Evolutionary conservation across 2,113 vertebrate species (phyloP).

Genomic region (Lutjanus erythropterus): DNA sequence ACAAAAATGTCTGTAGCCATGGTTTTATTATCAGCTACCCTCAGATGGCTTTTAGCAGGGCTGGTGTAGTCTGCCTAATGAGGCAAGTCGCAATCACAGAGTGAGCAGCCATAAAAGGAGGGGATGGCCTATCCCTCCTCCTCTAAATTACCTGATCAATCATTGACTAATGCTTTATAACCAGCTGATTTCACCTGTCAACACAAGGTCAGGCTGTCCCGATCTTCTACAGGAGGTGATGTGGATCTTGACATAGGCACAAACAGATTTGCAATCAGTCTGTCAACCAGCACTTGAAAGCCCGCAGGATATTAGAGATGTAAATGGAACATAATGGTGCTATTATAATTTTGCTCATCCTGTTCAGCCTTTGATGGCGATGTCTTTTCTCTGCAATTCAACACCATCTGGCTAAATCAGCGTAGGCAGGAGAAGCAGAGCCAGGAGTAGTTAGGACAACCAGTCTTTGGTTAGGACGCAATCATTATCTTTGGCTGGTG

Average conservation of each 20-base stretch:
- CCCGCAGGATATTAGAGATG: slow-evolving; percentile 63
- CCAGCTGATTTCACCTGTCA: slow-evolving; percentile 48
- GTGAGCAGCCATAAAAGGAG: slow-evolving; percentile 52
- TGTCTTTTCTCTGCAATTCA: slow-evolving; percentile 57
- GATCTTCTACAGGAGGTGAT: slow-evolving; percentile 19
- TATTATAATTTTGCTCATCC: slow-evolving; percentile 65
- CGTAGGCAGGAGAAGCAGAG: slow-evolving; percentile 34
- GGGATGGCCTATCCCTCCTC: slow-evolving; percentile 36
- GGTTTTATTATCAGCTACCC: slow-evolving; percentile 48
- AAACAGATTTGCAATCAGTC: slow-evolving; percentile 50
- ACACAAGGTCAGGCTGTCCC: slow-evolving; percentile 55
- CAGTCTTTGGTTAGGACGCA: slow-evolving; percentile 58
- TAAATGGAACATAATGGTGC: slow-evolving; percentile 71
- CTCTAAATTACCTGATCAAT: slow-evolving; percentile 61
- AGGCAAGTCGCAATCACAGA: slow-evolving; percentile 62
- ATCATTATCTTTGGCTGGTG: slow-evolving; percentile 65
- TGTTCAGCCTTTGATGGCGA: slow-evolving; percentile 59
- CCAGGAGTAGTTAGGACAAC: slow-evolving; percentile 52
- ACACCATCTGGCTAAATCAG: slow-evolving; percentile 73
- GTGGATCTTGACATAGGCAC: slow-evolving; percentile 2
- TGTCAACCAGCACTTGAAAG: slow-evolving; percentile 51
- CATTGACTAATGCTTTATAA: slow-evolving; percentile 52
- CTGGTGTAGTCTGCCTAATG: slow-evolving; percentile 64
- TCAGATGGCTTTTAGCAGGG: slow-evolving; percentile 53
- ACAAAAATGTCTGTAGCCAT: slow-evolving; percentile 38